Conservation (phyloP, 2,113 vertebrate genomes). For the Smithornis capensis region DNA sequence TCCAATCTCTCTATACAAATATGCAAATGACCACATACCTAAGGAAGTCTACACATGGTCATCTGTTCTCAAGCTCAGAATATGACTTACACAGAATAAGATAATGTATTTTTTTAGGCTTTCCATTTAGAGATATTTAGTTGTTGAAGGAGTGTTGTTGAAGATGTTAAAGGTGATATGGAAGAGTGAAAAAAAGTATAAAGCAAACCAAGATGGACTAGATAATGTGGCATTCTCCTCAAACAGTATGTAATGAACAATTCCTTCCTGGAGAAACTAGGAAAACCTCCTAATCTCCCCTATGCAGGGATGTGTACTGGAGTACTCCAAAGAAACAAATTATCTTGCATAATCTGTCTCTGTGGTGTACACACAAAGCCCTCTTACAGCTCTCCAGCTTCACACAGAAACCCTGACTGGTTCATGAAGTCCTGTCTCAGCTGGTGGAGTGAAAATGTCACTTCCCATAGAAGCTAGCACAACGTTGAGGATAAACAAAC, state of each 20-base stretch:
- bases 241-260: background rate
- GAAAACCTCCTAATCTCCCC: background rate
- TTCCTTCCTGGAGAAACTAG: background rate
- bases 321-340: background rate
- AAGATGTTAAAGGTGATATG: background rate
- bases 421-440: background rate
- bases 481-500: background rate
- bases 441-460: background rate
- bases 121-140: background rate
- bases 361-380: background rate
- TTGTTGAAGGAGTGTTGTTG: background rate
- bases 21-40: background rate
- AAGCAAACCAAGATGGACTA: background rate
- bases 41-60: background rate
- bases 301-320: background rate
- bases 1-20: background rate
- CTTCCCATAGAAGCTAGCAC: background rate
- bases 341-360: background rate
- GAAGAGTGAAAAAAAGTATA: background rate
- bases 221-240: background rate
- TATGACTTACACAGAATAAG: background rate
- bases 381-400: background rate
- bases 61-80: background rate
- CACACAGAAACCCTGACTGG: background rate
- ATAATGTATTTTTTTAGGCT: background rate